These are phyloP conservation scores for Coreius guichenoti DNA, from an alignment of 2,797 vertebrate species.

Conservation along the genomic window DNA sequence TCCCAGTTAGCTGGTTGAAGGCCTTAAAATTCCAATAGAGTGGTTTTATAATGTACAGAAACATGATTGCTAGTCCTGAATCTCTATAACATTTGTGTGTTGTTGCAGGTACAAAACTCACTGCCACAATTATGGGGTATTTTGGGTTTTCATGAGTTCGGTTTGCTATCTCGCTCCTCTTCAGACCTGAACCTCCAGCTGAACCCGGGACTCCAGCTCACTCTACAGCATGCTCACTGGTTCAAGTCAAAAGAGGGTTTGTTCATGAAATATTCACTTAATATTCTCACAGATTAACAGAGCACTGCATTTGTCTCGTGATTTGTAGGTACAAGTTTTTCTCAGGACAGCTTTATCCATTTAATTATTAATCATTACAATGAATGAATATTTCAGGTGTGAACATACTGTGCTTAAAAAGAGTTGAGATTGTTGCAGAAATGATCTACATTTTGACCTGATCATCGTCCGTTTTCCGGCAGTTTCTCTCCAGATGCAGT, in stretches of 20 bases:
- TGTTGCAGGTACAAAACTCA: background rate
- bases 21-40: background rate
- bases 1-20: background rate
- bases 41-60: background rate
- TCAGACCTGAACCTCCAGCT: constrained; percentile 36
- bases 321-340: background rate
- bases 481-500: background rate
- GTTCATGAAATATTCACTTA: constrained; percentile 15
- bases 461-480: background rate
- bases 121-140: background rate
- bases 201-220: constrained; percentile 37
- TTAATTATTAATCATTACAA: constrained; percentile 22
- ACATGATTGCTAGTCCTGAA: background rate
- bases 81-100: background rate
- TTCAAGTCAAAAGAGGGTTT: background rate
- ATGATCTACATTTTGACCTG: background rate
- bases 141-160: background rate
- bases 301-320: background rate
- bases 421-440: background rate
- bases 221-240: constrained; percentile 14
- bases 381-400: background rate
- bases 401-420: constrained; percentile 7
- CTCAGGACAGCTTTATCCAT: background rate
- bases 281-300: background rate
- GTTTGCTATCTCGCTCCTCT: background rate